A percentile compares a stretch with the other conserved stretches of the same genome.
Conservation (phyloP, 37 sponge, comb jelly and placozoan species). For the Spongilla lacustris region DNA sequence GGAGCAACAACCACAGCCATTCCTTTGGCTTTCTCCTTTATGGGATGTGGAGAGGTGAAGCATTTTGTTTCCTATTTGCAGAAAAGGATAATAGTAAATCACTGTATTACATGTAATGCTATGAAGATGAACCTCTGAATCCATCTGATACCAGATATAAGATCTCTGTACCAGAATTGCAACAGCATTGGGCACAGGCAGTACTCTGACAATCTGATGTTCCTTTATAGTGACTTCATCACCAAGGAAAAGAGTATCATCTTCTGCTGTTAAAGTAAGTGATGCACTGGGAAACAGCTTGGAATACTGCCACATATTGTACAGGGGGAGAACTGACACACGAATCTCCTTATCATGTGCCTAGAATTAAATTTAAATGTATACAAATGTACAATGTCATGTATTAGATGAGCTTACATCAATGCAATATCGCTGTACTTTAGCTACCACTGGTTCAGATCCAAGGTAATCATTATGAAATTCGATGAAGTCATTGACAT, state of each 20-base stretch:
- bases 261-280: background rate
- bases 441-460: no score
- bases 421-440: no score
- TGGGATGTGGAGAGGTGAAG: background rate
- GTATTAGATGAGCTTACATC: no score
- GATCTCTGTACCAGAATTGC: background rate
- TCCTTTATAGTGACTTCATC: constrained; percentile 1
- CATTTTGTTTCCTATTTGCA: constrained; percentile 1
- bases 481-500: no score
- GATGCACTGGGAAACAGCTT: background rate
- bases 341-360: no score
- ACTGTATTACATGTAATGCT: background rate
- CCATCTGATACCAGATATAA: constrained; percentile 1
- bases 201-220: background rate
- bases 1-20: constrained; percentile 14
- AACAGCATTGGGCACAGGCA: background rate
- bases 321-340: no score
- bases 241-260: background rate
- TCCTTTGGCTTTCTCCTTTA: background rate
- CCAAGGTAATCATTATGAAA: no score
- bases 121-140: background rate
- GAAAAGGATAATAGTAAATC: background rate
- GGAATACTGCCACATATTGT: background rate
- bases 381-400: no score
- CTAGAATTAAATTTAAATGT: no score